Evolutionary conservation across 2,797 vertebrate species (phyloP), one percentile per base, ranked within the genome.

Genomic region (Tadarida brasiliensis): DNA sequence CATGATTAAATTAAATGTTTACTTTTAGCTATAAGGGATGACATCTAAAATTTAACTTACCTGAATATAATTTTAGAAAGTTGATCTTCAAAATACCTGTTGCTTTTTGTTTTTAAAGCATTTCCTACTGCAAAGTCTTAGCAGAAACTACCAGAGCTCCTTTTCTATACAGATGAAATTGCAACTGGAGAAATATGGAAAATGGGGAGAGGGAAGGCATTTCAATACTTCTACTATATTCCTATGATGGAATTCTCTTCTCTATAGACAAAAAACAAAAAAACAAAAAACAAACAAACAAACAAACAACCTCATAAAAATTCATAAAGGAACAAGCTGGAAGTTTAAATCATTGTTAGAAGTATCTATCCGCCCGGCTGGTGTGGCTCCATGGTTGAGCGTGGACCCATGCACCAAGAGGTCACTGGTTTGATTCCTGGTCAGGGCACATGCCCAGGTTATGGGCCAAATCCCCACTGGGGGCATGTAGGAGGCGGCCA

Each of bases 1-100:
- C 54, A 91, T 77, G 87, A 95, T 94, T 85, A 88, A 54, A 76
- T 94, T 35, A 94, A 93, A 91, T 59, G 59, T 63, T 94, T 95
- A 77, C 89, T 90, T 93, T 84, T 57, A 86, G 59, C 83, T 91
- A 11, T 74, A 94, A 88, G 86, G 74, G 57, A 92, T 19, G 61
- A 61, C 49, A 76, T 56, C 90, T 94, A 77, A 89, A 91, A 51
- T 68, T 95, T 71, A 94, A 85, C 35, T 73, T 61, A 54, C 83
- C 76, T 87, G 74, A 73, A 59, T 77, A 57, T 80, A 91, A 89
- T 63, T 95, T 90, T 68, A 84, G 73, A 93, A 86, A 57, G 9
- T 39, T 11, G 9, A 39, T 54, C 47, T 95, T 87, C 65, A 90
- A 63, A 94, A 94, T 65, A 95, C 54, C 80, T 67, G 54, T 74